phyloP scores from a whole-genome alignment of 2,113 vertebrate genomes.

The Gymnogyps californianus region DNA sequence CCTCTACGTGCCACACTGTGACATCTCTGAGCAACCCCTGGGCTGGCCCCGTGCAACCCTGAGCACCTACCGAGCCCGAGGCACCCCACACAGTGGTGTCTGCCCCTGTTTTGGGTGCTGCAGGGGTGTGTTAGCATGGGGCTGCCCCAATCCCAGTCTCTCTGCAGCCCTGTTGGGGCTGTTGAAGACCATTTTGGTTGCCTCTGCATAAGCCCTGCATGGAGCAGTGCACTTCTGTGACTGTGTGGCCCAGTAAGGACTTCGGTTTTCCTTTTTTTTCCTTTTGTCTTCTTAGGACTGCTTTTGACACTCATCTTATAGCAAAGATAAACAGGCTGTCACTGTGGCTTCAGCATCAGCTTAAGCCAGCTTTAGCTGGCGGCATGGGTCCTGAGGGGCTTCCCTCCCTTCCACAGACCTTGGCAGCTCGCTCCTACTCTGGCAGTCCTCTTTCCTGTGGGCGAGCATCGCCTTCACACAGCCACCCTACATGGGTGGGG shows the following conservation, averaged over 20 bases:
- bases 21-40: background rate
- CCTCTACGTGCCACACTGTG: background rate
- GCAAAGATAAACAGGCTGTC: background rate
- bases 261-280: background rate
- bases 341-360: background rate
- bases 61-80: rapidly evolving
- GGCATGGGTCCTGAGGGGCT: rapidly evolving
- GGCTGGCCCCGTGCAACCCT: rapidly evolving
- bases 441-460: background rate
- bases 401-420: background rate
- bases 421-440: background rate
- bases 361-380: background rate
- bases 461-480: background rate
- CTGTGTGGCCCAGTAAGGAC: rapidly evolving
- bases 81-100: background rate
- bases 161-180: background rate
- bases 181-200: background rate
- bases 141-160: background rate
- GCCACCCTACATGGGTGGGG: rapidly evolving
- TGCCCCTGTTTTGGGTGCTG: background rate
- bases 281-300: background rate
- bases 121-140: background rate
- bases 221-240: background rate
- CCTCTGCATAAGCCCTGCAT: rapidly evolving
- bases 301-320: background rate